Evolutionary conservation across 2,797 vertebrate species (phyloP).

Genomic region (Rachycentron canadum): DNA sequence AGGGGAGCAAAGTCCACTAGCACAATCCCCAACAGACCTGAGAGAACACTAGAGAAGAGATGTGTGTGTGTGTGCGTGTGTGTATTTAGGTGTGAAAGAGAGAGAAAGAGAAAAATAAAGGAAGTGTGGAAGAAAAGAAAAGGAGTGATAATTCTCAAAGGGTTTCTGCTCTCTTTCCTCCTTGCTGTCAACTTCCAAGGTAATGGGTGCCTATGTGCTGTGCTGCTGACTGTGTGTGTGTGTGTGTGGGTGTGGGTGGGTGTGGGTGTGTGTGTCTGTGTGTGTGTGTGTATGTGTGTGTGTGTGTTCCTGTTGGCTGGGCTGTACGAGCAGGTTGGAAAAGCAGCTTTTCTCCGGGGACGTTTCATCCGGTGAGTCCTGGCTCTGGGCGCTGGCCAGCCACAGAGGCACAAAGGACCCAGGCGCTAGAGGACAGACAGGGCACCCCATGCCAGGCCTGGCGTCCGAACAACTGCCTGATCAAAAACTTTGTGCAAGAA

Average conservation of each 20-base stretch:
- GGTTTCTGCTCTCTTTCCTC: constrained; percentile 71
- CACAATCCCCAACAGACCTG: constrained; percentile 77
- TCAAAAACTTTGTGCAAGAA: constrained; percentile 69
- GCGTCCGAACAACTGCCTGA: constrained; percentile 69
- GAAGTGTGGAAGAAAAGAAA: constrained; percentile 57
- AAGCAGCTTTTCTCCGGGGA: constrained; percentile 76
- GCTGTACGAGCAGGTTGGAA: constrained; percentile 59
- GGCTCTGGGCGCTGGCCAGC: constrained; percentile 62
- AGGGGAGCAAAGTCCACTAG: constrained; percentile 82
- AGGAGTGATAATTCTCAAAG: constrained; percentile 76
- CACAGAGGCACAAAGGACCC: constrained; percentile 72
- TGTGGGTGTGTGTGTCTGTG: constrained; percentile 44
- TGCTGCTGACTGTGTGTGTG: constrained; percentile 41
- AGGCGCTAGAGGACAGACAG: constrained; percentile 61
- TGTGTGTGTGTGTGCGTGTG: constrained; percentile 38
- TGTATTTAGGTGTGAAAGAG: constrained; percentile 11
- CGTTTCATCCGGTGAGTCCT: constrained; percentile 77
- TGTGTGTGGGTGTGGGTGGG: constrained; percentile 39
- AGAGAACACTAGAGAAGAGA: constrained; percentile 62
- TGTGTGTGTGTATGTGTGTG: constrained; percentile 36
- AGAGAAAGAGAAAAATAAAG: constrained; percentile 27
- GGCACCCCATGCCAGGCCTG: constrained; percentile 74
- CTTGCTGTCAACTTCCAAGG: constrained; percentile 73
- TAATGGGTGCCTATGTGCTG: constrained; percentile 71
- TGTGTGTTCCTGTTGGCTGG: constrained; percentile 67